Base-by-base conservation (phyloP, 2,888 invertebrate species). In the Tupiocoris notatus region DNA sequence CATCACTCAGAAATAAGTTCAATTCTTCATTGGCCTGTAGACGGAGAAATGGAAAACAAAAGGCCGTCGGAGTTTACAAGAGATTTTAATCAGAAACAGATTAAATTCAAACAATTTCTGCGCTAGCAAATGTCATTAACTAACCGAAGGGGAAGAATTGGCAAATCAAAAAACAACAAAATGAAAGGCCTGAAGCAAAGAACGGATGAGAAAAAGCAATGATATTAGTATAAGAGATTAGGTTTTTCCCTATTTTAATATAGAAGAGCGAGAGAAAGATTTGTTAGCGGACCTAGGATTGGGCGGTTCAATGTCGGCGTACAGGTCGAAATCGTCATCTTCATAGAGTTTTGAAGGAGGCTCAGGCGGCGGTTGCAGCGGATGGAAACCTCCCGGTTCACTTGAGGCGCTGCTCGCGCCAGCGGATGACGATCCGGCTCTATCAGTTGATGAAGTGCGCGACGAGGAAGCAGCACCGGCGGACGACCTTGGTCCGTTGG, bases 351-450 rank as follows among this genome's bases (percentile, higher is more conserved):
- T 71, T 2, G 81, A 61, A 12, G 80, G 80, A 58, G 81, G 81
- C 67, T 79, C 77, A 39, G 81, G 81, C 6, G 81, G 81, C 12
- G 81, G 81, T 25, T 79, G 80, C 16, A 82, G 78, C 3, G 80
- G 80, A 25, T 77, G 78, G 59, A 78, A 61, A 6, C 39, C n/a
- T 21, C n/a, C n/a, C n/a, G n/a, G n/a, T 12, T 39, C 39, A 3
- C 12, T 12, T 12, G 39, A 39, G 3, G 39, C 12, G 39, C 67
- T 6, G 18, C 17, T 20, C 64, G 54, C 56, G n/a, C 64, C 18
- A 39, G 39, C 39, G 6, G 39, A 39, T 12, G 39, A 39, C 39
- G 3, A 24, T 21, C 12, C 39, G 64, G n/a, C 18, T 70, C 71
- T n/a, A n/a, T n/a, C n/a, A 39, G 39, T 7, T 39, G 39, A 12